Evolutionary conservation across 2,797 vertebrate genomes (phyloP).

Genomic region (Acanthurus lineatus): DNA sequence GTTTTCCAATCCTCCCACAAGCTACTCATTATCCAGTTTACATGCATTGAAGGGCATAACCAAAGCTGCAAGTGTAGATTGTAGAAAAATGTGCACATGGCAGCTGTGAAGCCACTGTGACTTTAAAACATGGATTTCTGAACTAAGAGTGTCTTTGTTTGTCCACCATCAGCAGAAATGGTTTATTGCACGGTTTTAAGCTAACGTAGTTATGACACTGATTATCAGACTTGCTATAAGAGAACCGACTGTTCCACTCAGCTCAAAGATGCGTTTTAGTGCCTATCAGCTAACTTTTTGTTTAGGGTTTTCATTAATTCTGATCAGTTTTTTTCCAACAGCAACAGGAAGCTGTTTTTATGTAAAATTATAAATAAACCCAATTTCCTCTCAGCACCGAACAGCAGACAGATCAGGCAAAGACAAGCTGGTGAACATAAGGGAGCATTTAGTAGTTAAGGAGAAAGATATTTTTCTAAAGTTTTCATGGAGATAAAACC

Average conservation of each 20-base stretch:
- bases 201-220: neutral
- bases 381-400: neutral
- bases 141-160: no score
- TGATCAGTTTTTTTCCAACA: neutral
- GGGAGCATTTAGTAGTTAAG: no score
- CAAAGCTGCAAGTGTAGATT: neutral
- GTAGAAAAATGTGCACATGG: neutral
- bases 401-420: no score
- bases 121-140: neutral
- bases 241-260: neutral
- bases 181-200: neutral
- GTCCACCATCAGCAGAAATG: neutral
- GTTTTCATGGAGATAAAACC: no score
- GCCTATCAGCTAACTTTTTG: neutral
- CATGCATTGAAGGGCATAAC: neutral
- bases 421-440: no score
- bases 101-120: neutral
- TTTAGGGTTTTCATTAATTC: neutral
- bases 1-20: slow-evolving; percentile 12
- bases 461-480: no score
- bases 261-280: neutral
- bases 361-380: neutral
- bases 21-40: slow-evolving; percentile 26
- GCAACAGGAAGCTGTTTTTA: neutral
- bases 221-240: neutral